Base-by-base conservation (phyloP, 2,113 vertebrate genomes). In the Girardinichthys multiradiatus region DNA sequence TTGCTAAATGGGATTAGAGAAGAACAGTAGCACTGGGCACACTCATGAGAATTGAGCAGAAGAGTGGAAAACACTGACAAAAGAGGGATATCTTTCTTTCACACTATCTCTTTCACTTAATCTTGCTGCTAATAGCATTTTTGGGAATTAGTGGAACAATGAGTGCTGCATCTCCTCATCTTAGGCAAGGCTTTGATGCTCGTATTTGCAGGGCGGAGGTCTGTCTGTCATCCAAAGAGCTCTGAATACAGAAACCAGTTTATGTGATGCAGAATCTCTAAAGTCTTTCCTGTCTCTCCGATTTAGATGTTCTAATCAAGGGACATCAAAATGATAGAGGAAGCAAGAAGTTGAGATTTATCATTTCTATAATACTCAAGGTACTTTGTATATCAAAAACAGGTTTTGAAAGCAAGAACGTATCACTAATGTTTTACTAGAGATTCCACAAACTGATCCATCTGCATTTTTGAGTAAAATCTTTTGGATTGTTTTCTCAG, bases 1-100 rank as follows among this genome's bases (percentile, higher is more conserved):
- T 72, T 39, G 48, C 79, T 87, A 86, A 91, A 88, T 83, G 77
- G 88, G 72, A 90, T 89, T 89, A 86, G 84, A 9, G 76, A 51
- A 54, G 72, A 79, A 64, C 66, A 33, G 69, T 59, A 70, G 74
- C 30, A 70, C 74, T 66, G 74, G 72, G 73, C 37, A 66, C 77
- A 76, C 84, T 85, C 63, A 76, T 60, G 60, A 80, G 65, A 70
- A 59, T 51, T 63, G 74, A 37, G 57, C 69, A 68, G 76, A 82
- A 65, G 69, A 60, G 61, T 42, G 35, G 69, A 66, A 81, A 82
- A 83, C 10, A 72, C 72, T 85, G 72, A 84, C 82, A 79, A 82
- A 86, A 84, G 86, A 88, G 77, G 72, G 74, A 88, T 86, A 77
- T 85, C 83, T 73, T 74, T 59, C 76, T 74, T 66, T 72, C 37